These are phyloP conservation scores for Prionailurus viverrinus DNA, from an alignment of 2,113 vertebrate genomes.

Conservation along the genomic window DNA sequence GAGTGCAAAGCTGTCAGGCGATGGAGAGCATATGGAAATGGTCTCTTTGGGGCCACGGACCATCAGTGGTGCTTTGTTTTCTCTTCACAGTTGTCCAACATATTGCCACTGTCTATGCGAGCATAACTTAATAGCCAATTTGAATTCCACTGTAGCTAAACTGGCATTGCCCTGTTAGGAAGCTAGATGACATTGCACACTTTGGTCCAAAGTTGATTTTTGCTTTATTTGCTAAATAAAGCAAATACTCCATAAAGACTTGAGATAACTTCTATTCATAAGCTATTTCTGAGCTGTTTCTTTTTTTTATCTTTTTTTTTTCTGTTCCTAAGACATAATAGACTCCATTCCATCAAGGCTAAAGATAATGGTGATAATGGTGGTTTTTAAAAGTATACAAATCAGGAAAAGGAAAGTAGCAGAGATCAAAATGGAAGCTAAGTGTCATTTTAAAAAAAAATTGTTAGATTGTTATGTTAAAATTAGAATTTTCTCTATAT, in stretches of 20 bases:
- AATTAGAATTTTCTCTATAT: not conserved
- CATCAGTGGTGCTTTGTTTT: conserved; percentile 34
- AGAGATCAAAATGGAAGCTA: conserved; percentile 7
- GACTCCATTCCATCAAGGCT: not conserved
- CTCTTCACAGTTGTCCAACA: conserved; percentile 71
- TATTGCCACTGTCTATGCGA: conserved; percentile 69
- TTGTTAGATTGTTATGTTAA: not conserved
- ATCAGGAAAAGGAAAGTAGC: conserved; percentile 46
- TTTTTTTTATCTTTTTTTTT: not conserved
- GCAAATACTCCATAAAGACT: not conserved
- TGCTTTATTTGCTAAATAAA: conserved; percentile 30
- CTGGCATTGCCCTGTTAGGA: conserved; percentile 36
- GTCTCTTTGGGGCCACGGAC: conserved; percentile 64
- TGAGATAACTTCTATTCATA: conserved; percentile 25
- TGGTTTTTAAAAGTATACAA: not conserved
- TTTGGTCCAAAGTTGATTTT: not conserved
- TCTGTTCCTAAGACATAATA: conserved; percentile 42
- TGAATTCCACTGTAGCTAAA: conserved; percentile 64
- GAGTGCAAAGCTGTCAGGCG: conserved; percentile 79
- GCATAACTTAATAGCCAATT: conserved; percentile 68
- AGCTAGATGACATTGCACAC: conserved; percentile 1
- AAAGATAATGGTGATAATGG: not conserved
- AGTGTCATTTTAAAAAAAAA: not conserved
- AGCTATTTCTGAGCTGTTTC: not conserved
- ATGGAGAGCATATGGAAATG: conserved; percentile 79